Conservation (phyloP, 2,113 vertebrate species). For the Halcyon malimbica region DNA sequence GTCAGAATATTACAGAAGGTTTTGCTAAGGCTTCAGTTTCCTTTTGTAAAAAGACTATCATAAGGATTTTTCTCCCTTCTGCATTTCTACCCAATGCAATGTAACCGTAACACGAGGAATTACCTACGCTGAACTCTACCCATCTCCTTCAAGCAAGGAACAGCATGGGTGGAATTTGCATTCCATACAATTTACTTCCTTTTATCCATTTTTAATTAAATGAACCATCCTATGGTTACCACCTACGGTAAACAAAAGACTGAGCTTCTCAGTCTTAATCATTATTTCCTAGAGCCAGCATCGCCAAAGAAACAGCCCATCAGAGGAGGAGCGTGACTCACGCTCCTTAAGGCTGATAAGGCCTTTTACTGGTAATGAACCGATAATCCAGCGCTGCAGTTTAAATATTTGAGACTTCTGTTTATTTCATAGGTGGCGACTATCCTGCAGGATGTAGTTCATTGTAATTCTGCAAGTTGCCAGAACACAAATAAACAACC, state of each 20-base stretch:
- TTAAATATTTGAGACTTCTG: conserved; percentile 66
- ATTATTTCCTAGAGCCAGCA: neutral
- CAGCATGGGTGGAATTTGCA: conserved; percentile 18
- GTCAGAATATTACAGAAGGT: neutral
- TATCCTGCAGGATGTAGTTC: conserved; percentile 43
- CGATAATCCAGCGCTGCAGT: neutral
- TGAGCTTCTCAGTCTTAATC: neutral
- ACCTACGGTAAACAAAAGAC: conserved; percentile 19
- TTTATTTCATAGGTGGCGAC: conserved; percentile 57
- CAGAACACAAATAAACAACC: conserved; percentile 48
- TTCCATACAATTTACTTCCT: conserved; percentile 13
- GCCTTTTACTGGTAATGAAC: neutral
- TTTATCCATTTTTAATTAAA: conserved; percentile 32
- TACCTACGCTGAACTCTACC: neutral
- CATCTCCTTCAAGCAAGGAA: neutral
- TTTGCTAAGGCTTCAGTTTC: neutral
- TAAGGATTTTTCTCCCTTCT: neutral
- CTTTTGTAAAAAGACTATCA: neutral
- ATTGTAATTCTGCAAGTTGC: neutral
- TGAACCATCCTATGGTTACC: neutral
- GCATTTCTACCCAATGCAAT: neutral
- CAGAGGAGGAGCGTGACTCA: neutral
- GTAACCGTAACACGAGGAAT: neutral
- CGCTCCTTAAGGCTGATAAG: neutral
- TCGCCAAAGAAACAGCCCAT: neutral